Evolutionary conservation across 92 coral and sea anemone species (phyloP), one percentile per base, ranked within the genome.

Genomic region (Scolanthus callimorphus): DNA sequence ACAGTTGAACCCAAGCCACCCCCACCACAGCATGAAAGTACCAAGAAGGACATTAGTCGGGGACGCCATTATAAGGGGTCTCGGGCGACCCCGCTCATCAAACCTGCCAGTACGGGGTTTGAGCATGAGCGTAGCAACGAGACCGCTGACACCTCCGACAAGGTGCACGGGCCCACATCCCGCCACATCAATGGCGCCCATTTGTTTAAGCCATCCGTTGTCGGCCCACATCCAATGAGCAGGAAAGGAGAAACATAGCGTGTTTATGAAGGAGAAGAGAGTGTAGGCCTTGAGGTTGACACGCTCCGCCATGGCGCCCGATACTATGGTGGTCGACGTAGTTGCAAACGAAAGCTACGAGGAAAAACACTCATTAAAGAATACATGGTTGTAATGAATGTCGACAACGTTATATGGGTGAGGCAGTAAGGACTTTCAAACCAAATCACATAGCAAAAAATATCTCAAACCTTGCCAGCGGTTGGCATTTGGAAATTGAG

Each of bases 91-190:
- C 22, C 78, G 26, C 26, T 69, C 78, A 37, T 83, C 86, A 71
- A 74, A 83, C 59, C 68, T 65, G 24, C 80, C 86, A 9, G 68
- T 41, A 3, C 96, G 86, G 12, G 96, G 86, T 31, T 79, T 78
- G 3, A 88, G 70, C 65, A 67, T 58, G 49, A 83, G 27, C 41
- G 96, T 73, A 24, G 96, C 90, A 34, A 85, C 88, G 23, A 85
- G 39, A 9, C 84, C 88, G 38, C 84, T 78, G 49, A 85, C 82
- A 17, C 96, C 96, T 6, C 96, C 96, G 8, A 67, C 84, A 11
- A 88, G 39, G 72, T 88, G 96, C 59, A 88, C 96, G 4, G 96
- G 90, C 4, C 90, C 88, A 63, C 96, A 88, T 6, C 96, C 96
- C 12, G 96, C 91, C 27, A 88, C 70, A 25, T 88, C 96, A 38